These are phyloP conservation scores for Agrotis segetum DNA, from an alignment of 2,888 invertebrate genomes.

Conservation along the genomic window DNA sequence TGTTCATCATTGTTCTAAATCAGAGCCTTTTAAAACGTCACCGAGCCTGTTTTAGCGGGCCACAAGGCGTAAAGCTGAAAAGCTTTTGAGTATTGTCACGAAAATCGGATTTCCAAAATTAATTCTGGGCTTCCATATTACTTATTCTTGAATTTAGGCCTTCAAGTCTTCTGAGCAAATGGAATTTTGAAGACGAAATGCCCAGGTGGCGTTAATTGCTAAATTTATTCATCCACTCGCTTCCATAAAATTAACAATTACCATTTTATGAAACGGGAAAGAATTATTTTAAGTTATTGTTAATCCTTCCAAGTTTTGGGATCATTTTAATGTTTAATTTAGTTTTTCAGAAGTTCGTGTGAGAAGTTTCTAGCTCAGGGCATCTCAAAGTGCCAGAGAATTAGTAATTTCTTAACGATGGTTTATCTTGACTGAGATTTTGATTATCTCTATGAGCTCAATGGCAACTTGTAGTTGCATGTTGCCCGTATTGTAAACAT, in stretches of 20 bases:
- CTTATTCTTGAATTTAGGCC: constrained; percentile 28
- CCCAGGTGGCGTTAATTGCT: constrained; percentile 48
- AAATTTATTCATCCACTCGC: constrained; percentile 49
- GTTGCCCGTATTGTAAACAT: background rate
- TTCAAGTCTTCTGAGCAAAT: constrained; percentile 32
- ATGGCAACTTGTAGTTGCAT: background rate
- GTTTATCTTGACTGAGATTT: constrained; percentile 29
- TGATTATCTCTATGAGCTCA: constrained; percentile 33
- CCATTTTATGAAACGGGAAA: constrained; percentile 20
- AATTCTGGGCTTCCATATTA: constrained; percentile 28
- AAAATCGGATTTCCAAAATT: constrained; percentile 28
- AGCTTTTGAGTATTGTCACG: constrained; percentile 27
- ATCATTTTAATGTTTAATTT: constrained; percentile 16
- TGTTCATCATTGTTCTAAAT: constrained; percentile 25
- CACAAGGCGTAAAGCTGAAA: constrained; percentile 23
- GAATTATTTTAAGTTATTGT: constrained; percentile 25
- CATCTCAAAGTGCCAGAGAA: background rate
- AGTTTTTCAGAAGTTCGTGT: background rate
- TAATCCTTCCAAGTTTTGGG: constrained; percentile 11
- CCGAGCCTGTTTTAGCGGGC: constrained; percentile 29
- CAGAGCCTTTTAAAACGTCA: constrained; percentile 14
- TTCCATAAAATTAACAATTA: constrained; percentile 43
- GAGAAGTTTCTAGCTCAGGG: background rate
- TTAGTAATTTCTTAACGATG: constrained; percentile 16
- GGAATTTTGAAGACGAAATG: constrained; percentile 35